Conservation (phyloP, 2,113 vertebrate genomes). For the Etheostoma spectabile region DNA sequence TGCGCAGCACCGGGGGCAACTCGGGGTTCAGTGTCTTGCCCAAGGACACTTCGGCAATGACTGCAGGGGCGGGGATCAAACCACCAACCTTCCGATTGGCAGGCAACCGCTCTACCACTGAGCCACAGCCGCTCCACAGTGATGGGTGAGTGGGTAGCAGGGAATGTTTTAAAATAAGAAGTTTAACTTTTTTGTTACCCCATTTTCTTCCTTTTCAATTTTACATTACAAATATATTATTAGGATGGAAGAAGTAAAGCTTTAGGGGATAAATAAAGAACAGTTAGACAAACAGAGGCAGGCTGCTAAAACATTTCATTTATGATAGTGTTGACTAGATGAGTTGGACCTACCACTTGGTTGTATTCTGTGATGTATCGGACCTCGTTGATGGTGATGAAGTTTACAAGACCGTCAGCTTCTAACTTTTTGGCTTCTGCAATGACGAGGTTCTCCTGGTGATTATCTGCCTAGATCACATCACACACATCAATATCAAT, state of each 20-base stretch:
- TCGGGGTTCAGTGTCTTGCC: too few relatives aligned
- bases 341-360: conserved; percentile 82
- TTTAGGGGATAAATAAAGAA: neutral
- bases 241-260: neutral
- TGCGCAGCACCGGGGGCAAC: too few relatives aligned
- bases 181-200: neutral
- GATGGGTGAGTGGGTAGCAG: neutral
- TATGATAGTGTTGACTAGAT: neutral
- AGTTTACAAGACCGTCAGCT: conserved; percentile 83
- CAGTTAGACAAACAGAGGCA: neutral
- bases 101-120: too few relatives aligned
- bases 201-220: neutral
- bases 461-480: conserved; percentile 87
- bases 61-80: too few relatives aligned
- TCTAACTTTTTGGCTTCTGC: conserved; percentile 80
- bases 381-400: conserved; percentile 87
- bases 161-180: neutral
- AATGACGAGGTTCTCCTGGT: conserved; percentile 83
- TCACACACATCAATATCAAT: conserved; percentile 16
- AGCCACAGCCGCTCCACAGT: too few relatives aligned
- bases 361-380: conserved; percentile 92
- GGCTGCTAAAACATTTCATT: neutral
- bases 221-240: neutral
- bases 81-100: too few relatives aligned
- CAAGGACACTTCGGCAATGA: too few relatives aligned